Base-by-base conservation (phyloP, 2,113 vertebrate species). In the Tauraco erythrolophus region DNA sequence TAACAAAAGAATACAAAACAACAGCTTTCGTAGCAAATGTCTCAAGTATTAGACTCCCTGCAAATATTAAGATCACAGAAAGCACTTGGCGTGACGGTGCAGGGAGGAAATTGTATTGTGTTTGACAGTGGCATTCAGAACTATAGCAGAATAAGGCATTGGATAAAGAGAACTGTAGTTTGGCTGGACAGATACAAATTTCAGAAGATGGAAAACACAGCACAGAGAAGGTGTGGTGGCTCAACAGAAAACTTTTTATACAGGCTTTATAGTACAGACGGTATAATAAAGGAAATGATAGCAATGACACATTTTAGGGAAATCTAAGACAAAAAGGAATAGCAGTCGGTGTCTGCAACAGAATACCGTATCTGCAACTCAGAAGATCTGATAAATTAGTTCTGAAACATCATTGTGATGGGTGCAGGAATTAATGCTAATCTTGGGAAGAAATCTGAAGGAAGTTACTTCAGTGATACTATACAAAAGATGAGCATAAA, bases 1-100 rank as follows among this genome's bases (percentile, higher is more conserved):
- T 71, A 93, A 93, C 48, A 79, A 80, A 82, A 70, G 45, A 80
- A 83, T 30, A 90, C 35, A 88, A 94, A 94, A 8, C 41, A 85
- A 77, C 80, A 74, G 41, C 57, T 96, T 69, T 57, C 9, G 11
- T 41, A 70, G 51, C 23, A 90, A 74, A 88, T 33, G 37, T 53
- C 19, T 79, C 41, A 43, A 95, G 41, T 68, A 71, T 84, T 54
- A 81, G 71, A 69, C 83, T 93, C 46, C 57, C n/a, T 31, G n/a
- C 50, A 96, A 93, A 83, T 46, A 79, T 37, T 60, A 69, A 58
- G 65, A 71, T 43, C 64, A 56, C 15, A 68, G 66, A 85, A 72
- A 80, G 56, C 50, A 62, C 41, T 90, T 57, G 53, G 43, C n/a
- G 30, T 79, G 70, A 57, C 1, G 5, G 41, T 61, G 28, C 56